phyloP scores from a whole-genome alignment of 2,113 vertebrate species.

The Oreochromis spilurus region DNA sequence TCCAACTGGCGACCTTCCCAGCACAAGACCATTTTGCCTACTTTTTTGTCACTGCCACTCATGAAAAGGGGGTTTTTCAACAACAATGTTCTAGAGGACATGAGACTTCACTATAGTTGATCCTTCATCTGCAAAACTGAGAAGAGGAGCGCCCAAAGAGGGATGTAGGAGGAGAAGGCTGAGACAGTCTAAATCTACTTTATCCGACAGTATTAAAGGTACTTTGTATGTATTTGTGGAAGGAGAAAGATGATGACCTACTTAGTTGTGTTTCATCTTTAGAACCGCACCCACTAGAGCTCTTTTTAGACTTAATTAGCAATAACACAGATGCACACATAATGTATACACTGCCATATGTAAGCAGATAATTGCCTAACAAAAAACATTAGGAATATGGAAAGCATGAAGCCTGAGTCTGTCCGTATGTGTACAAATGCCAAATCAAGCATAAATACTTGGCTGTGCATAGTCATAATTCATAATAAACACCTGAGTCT shows the following conservation, averaged over 20 bases:
- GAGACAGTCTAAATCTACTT: conserved; percentile 38
- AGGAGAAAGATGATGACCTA: conserved; percentile 40
- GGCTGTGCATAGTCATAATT: background rate
- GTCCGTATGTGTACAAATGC: background rate
- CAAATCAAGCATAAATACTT: background rate
- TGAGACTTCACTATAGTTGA: conserved; percentile 3
- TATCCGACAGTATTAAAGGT: conserved; percentile 43
- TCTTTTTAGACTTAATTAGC: conserved; percentile 35
- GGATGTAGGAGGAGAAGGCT: background rate
- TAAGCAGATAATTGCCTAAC: background rate
- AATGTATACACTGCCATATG: background rate
- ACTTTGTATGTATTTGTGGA: conserved; percentile 12
- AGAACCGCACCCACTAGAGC: conserved; percentile 41
- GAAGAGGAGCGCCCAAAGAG: background rate
- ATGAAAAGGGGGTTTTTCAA: background rate
- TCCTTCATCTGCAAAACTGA: conserved; percentile 2
- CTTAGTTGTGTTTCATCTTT: conserved; percentile 46
- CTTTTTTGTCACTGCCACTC: conserved; percentile 8
- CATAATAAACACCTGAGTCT: background rate
- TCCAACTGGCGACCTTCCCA: conserved; percentile 32
- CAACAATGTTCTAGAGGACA: conserved; percentile 1
- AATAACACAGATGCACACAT: background rate
- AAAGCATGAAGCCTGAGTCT: background rate
- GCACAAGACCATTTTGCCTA: background rate
- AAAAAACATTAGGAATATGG: background rate